Base-by-base conservation (phyloP, 2,888 invertebrate species). In the Acrobasis repandana region DNA sequence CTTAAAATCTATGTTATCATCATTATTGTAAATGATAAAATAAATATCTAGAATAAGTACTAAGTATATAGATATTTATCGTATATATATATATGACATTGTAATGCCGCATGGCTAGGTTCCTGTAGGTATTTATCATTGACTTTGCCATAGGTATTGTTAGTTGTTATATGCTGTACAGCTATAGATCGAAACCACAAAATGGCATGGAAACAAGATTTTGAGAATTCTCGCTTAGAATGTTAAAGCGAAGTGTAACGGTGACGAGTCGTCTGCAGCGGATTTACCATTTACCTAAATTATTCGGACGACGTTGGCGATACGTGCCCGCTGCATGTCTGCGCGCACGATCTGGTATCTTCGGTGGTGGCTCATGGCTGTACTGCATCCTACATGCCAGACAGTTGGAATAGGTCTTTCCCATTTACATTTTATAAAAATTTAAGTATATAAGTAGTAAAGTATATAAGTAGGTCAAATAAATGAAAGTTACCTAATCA, bases 221-320 rank as follows among this genome's bases (percentile, higher is more conserved):
- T 86, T 78, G 72, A 70, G 76, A 76, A 73, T 71, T 67, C 72
- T 74, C 69, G 82, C 66, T 70, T 71, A 65, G 88, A 89, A 91
- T 90, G 77, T 73, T 84, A 88, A 89, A 73, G 65, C 72, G 66
- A 59, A 33, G 65, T 75, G 66, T 90, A 91, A 90, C 90, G 90
- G 90, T 85, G 76, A 74, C 74, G 76, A 73, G 73, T 77, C 73
- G 83, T 87, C 86, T 88, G 79, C 77, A 77, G 75, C 76, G 78
- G 85, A 86, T 88, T 88, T 88, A 85, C 81, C 83, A 86, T 88
- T 88, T 88, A 85, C 81, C 83, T 88, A 86, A 89, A 88, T 83
- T 88, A 88, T 89, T 90, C 86, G 82, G 82, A 79, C 77, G 83
- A 80, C 83, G 83, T 86, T 81, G 74, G 74, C 72, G 66, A 77